A percentile compares a stretch with the other conserved stretches of the same genome.
Conservation (phyloP, 1,140 invertebrate genomes). For the Pogonognathellus flavescens region DNA sequence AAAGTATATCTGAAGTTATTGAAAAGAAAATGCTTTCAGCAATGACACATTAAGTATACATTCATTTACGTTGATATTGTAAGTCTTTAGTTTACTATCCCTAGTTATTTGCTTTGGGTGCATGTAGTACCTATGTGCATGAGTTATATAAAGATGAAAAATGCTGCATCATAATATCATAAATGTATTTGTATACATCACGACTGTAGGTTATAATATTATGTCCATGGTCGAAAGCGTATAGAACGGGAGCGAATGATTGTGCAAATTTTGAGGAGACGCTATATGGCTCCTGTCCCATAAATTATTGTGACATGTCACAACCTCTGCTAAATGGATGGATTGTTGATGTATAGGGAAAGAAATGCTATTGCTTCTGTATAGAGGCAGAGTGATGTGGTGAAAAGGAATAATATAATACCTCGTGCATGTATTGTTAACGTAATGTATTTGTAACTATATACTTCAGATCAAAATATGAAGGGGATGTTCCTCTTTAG, state of each 20-base stretch:
- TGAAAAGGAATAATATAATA: slow-evolving; percentile 43
- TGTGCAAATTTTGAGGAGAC: slow-evolving; percentile 49
- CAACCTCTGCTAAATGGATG: slow-evolving; percentile 45
- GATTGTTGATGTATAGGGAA: slow-evolving; percentile 15
- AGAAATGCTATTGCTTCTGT: not conserved
- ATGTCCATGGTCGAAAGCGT: not conserved
- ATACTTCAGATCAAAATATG: slow-evolving; percentile 1
- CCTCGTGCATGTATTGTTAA: not conserved
- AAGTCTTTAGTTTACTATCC: not conserved
- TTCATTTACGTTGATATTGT: not conserved
- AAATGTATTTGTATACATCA: slow-evolving; percentile 17
- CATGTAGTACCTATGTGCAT: not conserved
- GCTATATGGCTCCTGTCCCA: slow-evolving; percentile 49
- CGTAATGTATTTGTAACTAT: slow-evolving; percentile 7
- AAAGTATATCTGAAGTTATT: not conserved
- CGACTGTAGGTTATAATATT: not conserved
- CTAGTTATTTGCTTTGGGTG: too few relatives aligned
- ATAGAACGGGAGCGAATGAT: slow-evolving; percentile 34
- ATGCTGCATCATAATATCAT: not conserved
- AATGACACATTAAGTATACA: not conserved
- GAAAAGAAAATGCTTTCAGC: slow-evolving; percentile 8
- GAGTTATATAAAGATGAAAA: not conserved
- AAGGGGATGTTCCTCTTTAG: slow-evolving; percentile 36
- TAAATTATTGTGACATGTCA: slow-evolving; percentile 43
- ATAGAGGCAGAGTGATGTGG: slow-evolving; percentile 28